These are phyloP conservation scores for Pterostichus niger DNA, from an alignment of 2,888 invertebrate genomes.

Conservation along the genomic window DNA sequence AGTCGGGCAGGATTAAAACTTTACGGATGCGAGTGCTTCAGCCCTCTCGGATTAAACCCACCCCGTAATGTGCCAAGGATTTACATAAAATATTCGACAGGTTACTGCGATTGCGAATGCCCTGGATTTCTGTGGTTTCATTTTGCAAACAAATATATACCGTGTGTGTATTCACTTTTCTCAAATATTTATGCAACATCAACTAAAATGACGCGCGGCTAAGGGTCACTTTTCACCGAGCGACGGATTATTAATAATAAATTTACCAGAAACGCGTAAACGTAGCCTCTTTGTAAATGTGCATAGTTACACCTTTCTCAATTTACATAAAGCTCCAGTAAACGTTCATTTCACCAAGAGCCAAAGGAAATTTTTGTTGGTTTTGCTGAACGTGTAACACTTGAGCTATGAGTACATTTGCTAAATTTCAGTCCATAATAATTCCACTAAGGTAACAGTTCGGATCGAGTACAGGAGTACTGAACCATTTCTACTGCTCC, in stretches of 20 bases:
- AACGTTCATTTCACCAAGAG: background rate
- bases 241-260: slow-evolving; percentile 5
- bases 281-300: background rate
- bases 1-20: slow-evolving; percentile 63
- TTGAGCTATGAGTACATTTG: background rate
- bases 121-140: slow-evolving; percentile 11
- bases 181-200: slow-evolving; percentile 39
- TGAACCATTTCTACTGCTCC: background rate
- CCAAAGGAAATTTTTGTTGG: background rate
- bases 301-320: slow-evolving; percentile 4
- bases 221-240: background rate
- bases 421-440: too few relatives aligned
- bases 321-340: slow-evolving; percentile 25
- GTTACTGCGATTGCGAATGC: slow-evolving; percentile 44
- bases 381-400: background rate
- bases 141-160: slow-evolving; percentile 24
- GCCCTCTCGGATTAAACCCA: slow-evolving; percentile 50
- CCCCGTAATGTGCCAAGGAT: slow-evolving; percentile 61
- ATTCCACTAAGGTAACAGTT: background rate
- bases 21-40: slow-evolving; percentile 52
- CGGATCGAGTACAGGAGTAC: too few relatives aligned
- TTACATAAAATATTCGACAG: slow-evolving; percentile 65
- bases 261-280: slow-evolving; percentile 15
- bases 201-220: slow-evolving; percentile 1
- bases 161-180: too few relatives aligned